Percentiles rank a stretch among this genome's conserved stretches.
These are phyloP conservation scores for Agrochola circellaris DNA, from an alignment of 2,888 invertebrate species.

Conservation along the genomic window DNA sequence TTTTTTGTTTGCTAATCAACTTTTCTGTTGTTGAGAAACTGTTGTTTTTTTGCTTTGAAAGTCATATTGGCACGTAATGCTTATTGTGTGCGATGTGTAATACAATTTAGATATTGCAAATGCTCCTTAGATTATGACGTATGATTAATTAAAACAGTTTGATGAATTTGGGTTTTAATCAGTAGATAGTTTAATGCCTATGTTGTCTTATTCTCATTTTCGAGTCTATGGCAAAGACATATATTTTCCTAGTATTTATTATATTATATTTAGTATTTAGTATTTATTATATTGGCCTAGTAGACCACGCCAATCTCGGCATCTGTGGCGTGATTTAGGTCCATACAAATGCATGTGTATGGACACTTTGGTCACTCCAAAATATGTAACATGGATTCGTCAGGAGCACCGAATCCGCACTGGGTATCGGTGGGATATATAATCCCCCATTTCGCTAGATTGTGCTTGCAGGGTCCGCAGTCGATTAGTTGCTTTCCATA, in stretches of 20 bases:
- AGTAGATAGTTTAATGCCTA: background rate
- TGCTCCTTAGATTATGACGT: background rate
- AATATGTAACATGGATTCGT: background rate
- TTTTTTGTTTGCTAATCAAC: conserved; percentile 44
- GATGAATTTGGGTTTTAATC: background rate
- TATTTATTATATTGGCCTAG: background rate
- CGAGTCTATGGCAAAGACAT: background rate
- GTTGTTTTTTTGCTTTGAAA: conserved; percentile 20
- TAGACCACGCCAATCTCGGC: background rate
- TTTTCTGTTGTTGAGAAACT: conserved; percentile 15
- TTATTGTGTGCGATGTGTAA: conserved; percentile 4
- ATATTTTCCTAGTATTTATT: too few species aligned
- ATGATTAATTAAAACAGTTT: background rate
- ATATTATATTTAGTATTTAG: too few species aligned
- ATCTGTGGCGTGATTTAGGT: background rate
- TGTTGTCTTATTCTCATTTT: background rate
- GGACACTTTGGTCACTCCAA: background rate
- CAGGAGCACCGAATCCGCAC: background rate
- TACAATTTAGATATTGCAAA: background rate
- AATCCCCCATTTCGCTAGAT: too few species aligned
- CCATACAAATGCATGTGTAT: too few species aligned
- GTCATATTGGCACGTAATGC: conserved; percentile 33
- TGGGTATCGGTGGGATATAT: background rate
- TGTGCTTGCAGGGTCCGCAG: too few species aligned
- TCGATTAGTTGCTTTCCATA: too few species aligned